Base-by-base conservation (phyloP, 2,797 vertebrate genomes). In the Pantherophis vulpinus region DNA sequence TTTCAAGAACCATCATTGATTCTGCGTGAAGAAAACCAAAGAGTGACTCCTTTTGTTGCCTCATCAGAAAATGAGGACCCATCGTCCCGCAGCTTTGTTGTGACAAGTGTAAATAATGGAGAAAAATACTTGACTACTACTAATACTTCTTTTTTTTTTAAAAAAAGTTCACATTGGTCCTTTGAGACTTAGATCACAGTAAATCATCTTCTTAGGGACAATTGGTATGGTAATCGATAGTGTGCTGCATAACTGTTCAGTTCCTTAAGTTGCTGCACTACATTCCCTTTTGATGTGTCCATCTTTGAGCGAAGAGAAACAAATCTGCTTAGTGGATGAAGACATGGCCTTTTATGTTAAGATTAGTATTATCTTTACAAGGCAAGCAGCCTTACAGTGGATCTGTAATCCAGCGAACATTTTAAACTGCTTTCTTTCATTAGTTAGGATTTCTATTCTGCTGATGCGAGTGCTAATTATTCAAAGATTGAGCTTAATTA, bases 381-480 rank as follows among this genome's bases (percentile, higher is more conserved):
- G 42, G 51, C 63, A 95, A 95, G 90, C n/a, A 91, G 90, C 27
- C 13, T 92, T 93, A 92, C 9, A 91, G 92, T 87, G 23, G 51
- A 93, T 94, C 56, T 95, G 66, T 47, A 58, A 92, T 92, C 55
- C 47, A 91, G 94, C 20, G 79, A 18, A 90, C 70, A 63, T 93
- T 95, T 94, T 94, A 94, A 95, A 96, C 59, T 90, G 60, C 54
- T 89, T 2, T 0, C 92, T 16, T 94, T 95, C 58, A 88, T 95
- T 95, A 93, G 94, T 96, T 94, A 94, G 79, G 0, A 25, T 56
- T 14, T 94, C 96, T 95, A 92, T 94, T 95, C 93, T 95, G 56
- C n/a, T 94, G 86, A 93, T 91, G 27, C 93, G 79, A 93, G 94
- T 91, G 70, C 93, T 91, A 95, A 95, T 95, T 93, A 95, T 92